Evolutionary conservation across 2,113 vertebrate species (phyloP), one percentile per base, ranked within the genome.

Genomic region (Dipodomys merriami): DNA sequence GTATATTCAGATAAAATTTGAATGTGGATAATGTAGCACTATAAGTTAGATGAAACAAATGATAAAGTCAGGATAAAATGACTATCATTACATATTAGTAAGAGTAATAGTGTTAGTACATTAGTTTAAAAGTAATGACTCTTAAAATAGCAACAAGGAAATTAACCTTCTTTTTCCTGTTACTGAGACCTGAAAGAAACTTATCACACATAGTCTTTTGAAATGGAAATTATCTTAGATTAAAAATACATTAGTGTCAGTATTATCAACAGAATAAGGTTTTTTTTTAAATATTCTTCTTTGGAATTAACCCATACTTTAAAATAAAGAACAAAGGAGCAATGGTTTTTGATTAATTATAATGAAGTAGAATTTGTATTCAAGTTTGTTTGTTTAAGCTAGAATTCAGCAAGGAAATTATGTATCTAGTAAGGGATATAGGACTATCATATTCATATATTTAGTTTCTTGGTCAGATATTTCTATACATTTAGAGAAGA

Each of bases 171-270:
- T 35, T 76, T 67, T 64, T 22, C 6, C 30, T 53, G 1, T 44
- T 79, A 25, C 6, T 69, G n/a, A 82, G 2, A 69, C 65, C 0
- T 65, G 57, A 76, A 78, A 87, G 11, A 85, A 81, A 19, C 78
- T 91, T 90, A 6, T 76, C 18, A 57, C 7, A 2, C 29, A 83
- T 39, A 39, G 0, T 9, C 82, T 44, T 77, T 88, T 39, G 77
- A 65, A 68, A 22, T 39, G 25, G n/a, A 80, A 69, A 80, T 82
- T 83, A 13, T 88, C 93, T 87, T 83, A 16, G n/a, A 69, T 85
- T 60, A 88, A 83, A 90, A 78, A 49, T 0, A 65, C 22, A 4
- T 13, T 68, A 25, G 29, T 88, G 25, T 19, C 18, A 49, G 6
- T n/a, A 53, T 57, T 82, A 77, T 25, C 29, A 86, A 25, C 25